These are phyloP conservation scores for Cladorhizidae sp. DNA, from an alignment of 37 sponge, comb jelly and placozoan genomes.

Conservation along the genomic window DNA sequence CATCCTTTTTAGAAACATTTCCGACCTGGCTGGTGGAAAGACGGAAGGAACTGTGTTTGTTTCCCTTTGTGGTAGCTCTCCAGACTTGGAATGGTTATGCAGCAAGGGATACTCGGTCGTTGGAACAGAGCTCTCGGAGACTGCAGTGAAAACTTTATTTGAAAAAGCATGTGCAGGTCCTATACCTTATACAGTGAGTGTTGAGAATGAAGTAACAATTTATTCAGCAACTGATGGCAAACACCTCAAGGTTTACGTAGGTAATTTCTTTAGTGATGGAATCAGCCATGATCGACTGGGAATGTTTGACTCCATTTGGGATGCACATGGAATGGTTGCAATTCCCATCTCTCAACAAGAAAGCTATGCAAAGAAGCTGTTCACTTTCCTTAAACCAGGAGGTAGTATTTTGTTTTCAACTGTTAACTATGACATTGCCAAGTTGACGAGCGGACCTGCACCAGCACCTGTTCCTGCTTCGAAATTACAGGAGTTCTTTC, in stretches of 20 bases:
- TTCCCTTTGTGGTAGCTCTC: slow-evolving; percentile 17
- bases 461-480: not conserved
- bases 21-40: not conserved
- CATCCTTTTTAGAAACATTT: not conserved
- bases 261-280: slow-evolving; percentile 13
- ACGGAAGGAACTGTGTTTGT: not conserved
- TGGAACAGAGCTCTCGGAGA: slow-evolving; percentile 11
- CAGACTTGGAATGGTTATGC: slow-evolving; percentile 17
- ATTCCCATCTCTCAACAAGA: not conserved
- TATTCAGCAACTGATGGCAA: slow-evolving; percentile 20
- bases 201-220: not conserved
- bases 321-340: slow-evolving; percentile 10
- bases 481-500: not conserved
- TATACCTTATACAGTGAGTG: not conserved
- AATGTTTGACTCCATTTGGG: slow-evolving; percentile 30
- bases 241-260: slow-evolving; percentile 15
- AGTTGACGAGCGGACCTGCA: not conserved
- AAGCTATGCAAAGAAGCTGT: not conserved
- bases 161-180: not conserved
- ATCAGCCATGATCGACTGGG: not conserved
- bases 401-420: slow-evolving; percentile 25
- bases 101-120: slow-evolving; percentile 11
- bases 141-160: slow-evolving; percentile 7
- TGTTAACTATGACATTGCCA: not conserved
- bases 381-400: slow-evolving; percentile 10